Conservation (phyloP, 2,888 invertebrate genomes). For the Halocaridina rubra region DNA sequence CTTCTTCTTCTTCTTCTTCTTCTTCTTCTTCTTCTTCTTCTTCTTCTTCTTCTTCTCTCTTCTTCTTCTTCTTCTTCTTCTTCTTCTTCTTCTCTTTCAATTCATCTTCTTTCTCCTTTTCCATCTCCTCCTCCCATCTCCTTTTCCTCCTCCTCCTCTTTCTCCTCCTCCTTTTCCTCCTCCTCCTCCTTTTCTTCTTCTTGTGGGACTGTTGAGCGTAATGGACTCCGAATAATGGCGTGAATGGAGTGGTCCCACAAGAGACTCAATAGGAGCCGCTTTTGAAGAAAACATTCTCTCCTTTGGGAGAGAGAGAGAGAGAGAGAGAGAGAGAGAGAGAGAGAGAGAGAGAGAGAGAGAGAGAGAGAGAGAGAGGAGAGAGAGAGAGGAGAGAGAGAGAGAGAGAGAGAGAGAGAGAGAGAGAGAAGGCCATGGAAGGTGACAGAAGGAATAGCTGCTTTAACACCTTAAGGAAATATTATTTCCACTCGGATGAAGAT, state of each 20-base stretch:
- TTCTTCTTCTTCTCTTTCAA: too few relatives aligned
- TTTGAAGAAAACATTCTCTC: slow-evolving; percentile 32
- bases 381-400: neutral
- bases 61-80: too few relatives aligned
- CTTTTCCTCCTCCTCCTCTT: too few relatives aligned
- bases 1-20: too few relatives aligned
- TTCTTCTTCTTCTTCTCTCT: too few relatives aligned
- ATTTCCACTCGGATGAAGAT: slow-evolving; percentile 25
- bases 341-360: neutral
- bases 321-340: neutral
- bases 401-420: neutral
- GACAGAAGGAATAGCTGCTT: slow-evolving; percentile 27
- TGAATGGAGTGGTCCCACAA: slow-evolving; percentile 1
- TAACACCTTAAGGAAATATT: slow-evolving; percentile 24
- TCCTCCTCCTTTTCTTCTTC: too few relatives aligned
- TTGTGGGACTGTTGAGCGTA: slow-evolving; percentile 5
- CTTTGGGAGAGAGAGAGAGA: neutral
- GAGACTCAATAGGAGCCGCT: slow-evolving; percentile 13
- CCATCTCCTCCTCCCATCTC: too few relatives aligned
- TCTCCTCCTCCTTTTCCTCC: too few relatives aligned
- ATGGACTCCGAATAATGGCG: slow-evolving; percentile 37
- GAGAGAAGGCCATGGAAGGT: slow-evolving; percentile 21
- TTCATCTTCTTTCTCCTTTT: too few relatives aligned
- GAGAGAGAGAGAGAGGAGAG: neutral
- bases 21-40: too few relatives aligned